Evolutionary conservation across 2,888 invertebrate species (phyloP), one percentile per base, ranked within the genome.

Genomic region (Pandemis cinnamomeana): DNA sequence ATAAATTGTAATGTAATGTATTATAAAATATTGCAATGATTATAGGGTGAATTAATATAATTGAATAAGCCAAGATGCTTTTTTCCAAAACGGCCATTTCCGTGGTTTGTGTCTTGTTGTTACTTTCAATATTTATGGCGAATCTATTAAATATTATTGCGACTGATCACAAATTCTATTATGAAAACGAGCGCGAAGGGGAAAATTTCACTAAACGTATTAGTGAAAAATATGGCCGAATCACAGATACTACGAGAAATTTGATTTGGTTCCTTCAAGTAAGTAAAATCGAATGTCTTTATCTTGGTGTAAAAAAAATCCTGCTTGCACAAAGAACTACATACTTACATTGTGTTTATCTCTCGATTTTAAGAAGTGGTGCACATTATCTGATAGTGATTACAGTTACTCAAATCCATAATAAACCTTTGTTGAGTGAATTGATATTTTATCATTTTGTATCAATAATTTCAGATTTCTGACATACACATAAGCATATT

Each of bases 401-500:
- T 51, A n/a, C 27, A 48, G 41, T 7, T 46, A 41, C 55, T 64
- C 1, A 20, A 15, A 36, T 48, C 48, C 15, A 27, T 15, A 55
- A 8, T 53, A 44, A 51, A 42, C n/a, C 10, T 55, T 71, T 62
- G 11, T 51, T 67, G 46, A 58, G 27, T 27, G 27, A 5, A 58
- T 58, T 58, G 20, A 51, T 7, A 5, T 20, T 20, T 7, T 7
- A 58, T 58, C 58, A 58, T 27, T 20, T 0, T 11, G 4, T 27
- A 11, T 4, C 58, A 58, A 27, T 77, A 42, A 36, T 82, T 94
- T 66, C 87, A 98, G 98, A 96, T 98, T 82, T 97, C 98, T 75
- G 98, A 98, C 89, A 95, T 98, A 78, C 98, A 98, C 87, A 96
- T 98, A 77, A 98, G 98, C 88, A 96, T 97, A 89, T 98, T 97